Percentiles rank a stretch among this genome's conserved stretches.
These are phyloP conservation scores for Semnornis frantzii DNA, from an alignment of 2,113 vertebrate species.

Conservation along the genomic window DNA sequence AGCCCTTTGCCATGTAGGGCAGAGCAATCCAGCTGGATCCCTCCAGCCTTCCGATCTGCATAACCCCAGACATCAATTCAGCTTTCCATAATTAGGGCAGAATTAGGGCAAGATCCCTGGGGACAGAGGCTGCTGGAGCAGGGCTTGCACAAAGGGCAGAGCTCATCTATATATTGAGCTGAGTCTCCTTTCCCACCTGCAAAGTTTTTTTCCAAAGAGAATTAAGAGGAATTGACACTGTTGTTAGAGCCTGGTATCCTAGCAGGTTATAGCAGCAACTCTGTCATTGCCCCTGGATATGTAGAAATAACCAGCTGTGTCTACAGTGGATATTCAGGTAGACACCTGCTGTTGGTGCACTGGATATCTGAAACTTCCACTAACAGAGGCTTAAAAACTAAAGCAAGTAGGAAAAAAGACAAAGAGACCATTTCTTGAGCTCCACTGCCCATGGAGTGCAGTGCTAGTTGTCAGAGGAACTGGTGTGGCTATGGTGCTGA, in stretches of 20 bases:
- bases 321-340: not conserved
- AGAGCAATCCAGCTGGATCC: constrained; percentile 29
- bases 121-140: not conserved
- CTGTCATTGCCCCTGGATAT: not conserved
- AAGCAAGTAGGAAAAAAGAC: not conserved
- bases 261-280: not conserved
- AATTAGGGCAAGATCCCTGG: constrained; percentile 42
- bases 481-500: not conserved
- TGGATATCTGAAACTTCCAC: not conserved
- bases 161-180: not conserved
- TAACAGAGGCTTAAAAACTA: not conserved
- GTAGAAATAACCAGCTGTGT: not conserved
- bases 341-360: not conserved
- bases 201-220: not conserved
- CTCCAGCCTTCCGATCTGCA: not conserved
- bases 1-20: constrained; percentile 46
- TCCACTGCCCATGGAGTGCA: not conserved
- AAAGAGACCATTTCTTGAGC: not conserved
- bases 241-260: not conserved
- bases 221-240: not conserved
- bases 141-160: constrained; percentile 6
- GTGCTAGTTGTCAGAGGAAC: not conserved
- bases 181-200: constrained; percentile 20
- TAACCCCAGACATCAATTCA: constrained; percentile 14
- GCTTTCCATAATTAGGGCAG: constrained; percentile 42